These are phyloP conservation scores for Argyra leucocephala DNA, from an alignment of 2,888 invertebrate species.

Conservation along the genomic window DNA sequence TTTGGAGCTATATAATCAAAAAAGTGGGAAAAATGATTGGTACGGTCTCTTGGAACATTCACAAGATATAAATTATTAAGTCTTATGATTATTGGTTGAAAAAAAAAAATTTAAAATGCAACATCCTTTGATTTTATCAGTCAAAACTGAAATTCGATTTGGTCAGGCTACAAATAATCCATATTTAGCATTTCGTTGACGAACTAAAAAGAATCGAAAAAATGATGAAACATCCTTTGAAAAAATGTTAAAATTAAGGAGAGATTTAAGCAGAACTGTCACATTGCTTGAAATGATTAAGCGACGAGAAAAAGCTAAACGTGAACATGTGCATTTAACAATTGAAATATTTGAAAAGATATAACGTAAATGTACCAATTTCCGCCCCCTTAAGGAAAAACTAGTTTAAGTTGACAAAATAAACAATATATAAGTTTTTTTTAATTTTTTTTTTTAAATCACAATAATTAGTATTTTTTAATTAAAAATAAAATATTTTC, in stretches of 20 bases:
- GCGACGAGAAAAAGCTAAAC: constrained; percentile 82
- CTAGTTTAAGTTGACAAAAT: too few relatives aligned
- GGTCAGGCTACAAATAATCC: constrained; percentile 88
- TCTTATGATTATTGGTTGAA: constrained; percentile 99
- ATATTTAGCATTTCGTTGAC: constrained; percentile 91
- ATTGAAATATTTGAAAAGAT: constrained; percentile 85
- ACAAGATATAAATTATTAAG: too few relatives aligned
- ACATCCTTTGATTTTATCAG: constrained; percentile 76
- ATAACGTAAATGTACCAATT: constrained; percentile 73
- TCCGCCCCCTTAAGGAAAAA: too few relatives aligned
- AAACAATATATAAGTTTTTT: too few relatives aligned
- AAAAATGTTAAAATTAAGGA: constrained; percentile 89
- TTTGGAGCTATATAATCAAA: too few relatives aligned
- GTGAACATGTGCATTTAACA: constrained; percentile 81
- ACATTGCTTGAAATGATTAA: constrained; percentile 85
- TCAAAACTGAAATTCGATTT: constrained; percentile 80
- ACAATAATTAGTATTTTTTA: too few relatives aligned
- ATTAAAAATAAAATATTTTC: too few relatives aligned
- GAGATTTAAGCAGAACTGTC: constrained; percentile 85
- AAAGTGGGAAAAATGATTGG: too few relatives aligned
- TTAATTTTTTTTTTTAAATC: too few relatives aligned
- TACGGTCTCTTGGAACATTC: too few relatives aligned
- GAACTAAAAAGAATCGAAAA: constrained; percentile 94
- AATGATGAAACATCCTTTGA: constrained; percentile 99
- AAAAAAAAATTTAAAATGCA: constrained; percentile 65